phyloP scores from a whole-genome alignment of 2,113 vertebrate species.

The Hystrix cristata region DNA sequence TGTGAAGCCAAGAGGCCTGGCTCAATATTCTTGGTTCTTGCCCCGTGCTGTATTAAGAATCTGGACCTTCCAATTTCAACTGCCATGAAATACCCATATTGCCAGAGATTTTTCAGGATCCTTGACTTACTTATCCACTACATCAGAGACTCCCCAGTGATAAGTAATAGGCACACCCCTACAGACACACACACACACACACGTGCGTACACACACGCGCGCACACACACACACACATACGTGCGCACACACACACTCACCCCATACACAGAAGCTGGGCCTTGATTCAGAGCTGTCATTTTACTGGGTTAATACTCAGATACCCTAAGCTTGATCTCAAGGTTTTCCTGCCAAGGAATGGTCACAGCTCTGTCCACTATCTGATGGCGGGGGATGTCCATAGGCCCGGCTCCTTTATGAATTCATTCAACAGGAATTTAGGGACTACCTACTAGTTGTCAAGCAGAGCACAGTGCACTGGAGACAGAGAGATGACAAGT shows the following conservation, averaged over 20 bases:
- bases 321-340: neutral
- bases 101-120: neutral
- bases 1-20: neutral
- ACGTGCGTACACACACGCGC: neutral
- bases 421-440: neutral
- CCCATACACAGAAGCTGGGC: neutral
- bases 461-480: neutral
- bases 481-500: neutral
- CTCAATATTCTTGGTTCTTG: neutral
- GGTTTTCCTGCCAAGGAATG: neutral
- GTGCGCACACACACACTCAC: neutral
- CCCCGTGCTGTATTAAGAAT: neutral
- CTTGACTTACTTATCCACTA: neutral
- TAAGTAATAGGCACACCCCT: neutral
- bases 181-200: neutral
- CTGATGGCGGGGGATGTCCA: neutral
- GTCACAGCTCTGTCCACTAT: neutral
- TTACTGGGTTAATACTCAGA: neutral
- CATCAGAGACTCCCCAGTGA: neutral
- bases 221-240: neutral
- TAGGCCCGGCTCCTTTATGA: neutral
- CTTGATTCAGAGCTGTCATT: neutral
- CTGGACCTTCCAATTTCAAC: neutral
- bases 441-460: neutral
- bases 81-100: neutral